Conservation (phyloP, 2,888 invertebrate species). For the Formica aserva region DNA sequence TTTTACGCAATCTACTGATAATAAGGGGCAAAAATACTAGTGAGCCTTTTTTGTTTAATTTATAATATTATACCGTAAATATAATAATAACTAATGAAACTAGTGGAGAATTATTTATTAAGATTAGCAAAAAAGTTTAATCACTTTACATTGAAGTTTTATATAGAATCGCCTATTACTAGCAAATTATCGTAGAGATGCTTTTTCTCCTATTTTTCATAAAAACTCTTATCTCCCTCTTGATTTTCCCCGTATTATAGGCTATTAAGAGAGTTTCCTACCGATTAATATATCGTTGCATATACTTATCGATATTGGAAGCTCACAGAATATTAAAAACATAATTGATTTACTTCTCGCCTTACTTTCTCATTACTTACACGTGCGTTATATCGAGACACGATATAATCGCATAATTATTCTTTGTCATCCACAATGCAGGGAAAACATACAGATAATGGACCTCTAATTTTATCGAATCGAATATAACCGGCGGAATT, state of each 20-base stretch:
- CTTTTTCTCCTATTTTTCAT: background rate
- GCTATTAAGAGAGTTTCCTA: background rate
- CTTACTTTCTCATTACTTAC: background rate
- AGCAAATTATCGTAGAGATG: background rate
- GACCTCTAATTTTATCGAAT: slow-evolving; percentile 24
- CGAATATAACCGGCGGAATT: background rate
- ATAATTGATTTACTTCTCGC: background rate
- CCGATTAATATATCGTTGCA: slow-evolving; percentile 13
- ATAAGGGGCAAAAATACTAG: background rate
- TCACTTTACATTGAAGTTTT: background rate
- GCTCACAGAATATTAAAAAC: slow-evolving; percentile 17
- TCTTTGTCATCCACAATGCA: background rate
- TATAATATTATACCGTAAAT: background rate
- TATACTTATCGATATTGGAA: background rate
- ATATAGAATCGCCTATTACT: background rate
- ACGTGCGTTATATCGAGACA: background rate
- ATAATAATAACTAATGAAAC: background rate
- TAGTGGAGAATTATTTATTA: background rate
- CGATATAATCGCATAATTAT: slow-evolving; percentile 5
- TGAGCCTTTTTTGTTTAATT: background rate
- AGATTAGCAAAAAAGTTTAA: slow-evolving; percentile 1
- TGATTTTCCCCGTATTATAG: background rate
- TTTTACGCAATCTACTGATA: background rate
- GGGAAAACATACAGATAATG: background rate
- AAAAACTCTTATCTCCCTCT: background rate